phyloP scores from a whole-genome alignment of 2,113 vertebrate genomes.

The Nannospalax galili region DNA sequence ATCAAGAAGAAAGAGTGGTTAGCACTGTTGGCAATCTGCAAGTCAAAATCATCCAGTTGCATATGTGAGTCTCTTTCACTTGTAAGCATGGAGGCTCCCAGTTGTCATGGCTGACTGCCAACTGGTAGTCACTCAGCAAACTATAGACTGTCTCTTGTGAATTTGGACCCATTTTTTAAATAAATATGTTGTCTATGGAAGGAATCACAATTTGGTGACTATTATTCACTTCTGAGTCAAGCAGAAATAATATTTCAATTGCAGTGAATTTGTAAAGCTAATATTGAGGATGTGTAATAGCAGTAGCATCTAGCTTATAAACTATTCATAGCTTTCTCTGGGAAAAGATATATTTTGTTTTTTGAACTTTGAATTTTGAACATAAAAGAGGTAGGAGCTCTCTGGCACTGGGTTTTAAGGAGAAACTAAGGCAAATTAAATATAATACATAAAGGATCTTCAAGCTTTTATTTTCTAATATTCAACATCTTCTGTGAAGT shows the following conservation, averaged over 20 bases:
- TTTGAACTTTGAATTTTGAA: slow-evolving; percentile 48
- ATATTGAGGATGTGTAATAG: background rate
- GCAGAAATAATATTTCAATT: slow-evolving; percentile 12
- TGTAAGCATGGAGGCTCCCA: slow-evolving; percentile 45
- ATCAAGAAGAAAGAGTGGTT: background rate
- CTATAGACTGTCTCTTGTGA: slow-evolving; percentile 46
- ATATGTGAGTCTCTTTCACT: background rate
- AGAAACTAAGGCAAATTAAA: background rate
- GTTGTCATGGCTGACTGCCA: slow-evolving; percentile 22
- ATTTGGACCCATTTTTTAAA: slow-evolving; percentile 51
- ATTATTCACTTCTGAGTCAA: slow-evolving; percentile 56
- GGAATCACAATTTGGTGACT: slow-evolving; percentile 36
- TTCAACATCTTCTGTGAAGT: background rate
- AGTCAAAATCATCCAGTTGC: background rate
- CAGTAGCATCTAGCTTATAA: background rate
- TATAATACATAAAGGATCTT: background rate
- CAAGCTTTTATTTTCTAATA: slow-evolving; percentile 8
- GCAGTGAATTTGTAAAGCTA: slow-evolving; percentile 38
- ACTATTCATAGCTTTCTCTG: slow-evolving; percentile 13
- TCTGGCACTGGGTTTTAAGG: slow-evolving; percentile 37
- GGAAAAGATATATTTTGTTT: background rate
- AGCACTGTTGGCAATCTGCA: background rate
- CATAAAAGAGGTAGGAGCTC: background rate
- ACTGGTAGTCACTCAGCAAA: slow-evolving; percentile 53
- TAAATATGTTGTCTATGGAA: slow-evolving; percentile 35